These are phyloP conservation scores for Caranx ignobilis DNA, from an alignment of 2,113 vertebrate genomes.

Conservation along the genomic window DNA sequence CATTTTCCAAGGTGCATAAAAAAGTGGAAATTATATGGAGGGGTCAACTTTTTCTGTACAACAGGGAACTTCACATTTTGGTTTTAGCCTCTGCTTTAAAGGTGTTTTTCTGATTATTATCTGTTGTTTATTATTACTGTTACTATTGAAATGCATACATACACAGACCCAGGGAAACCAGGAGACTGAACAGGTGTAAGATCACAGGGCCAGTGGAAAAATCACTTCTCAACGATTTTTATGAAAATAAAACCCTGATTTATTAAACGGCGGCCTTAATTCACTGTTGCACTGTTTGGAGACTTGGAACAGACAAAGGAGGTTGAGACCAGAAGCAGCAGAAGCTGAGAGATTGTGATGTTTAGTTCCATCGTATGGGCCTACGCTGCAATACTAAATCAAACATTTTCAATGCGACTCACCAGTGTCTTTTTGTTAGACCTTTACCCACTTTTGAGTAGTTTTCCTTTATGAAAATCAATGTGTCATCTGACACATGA, in stretches of 20 bases:
- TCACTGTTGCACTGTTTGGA: constrained; percentile 21
- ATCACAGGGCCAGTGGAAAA: not conserved
- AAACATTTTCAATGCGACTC: not conserved
- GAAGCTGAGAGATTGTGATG: not conserved
- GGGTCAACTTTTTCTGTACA: not conserved
- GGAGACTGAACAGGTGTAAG: not conserved
- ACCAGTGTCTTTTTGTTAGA: not conserved
- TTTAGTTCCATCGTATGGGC: not conserved
- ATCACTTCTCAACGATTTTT: not conserved
- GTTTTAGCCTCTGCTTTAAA: not conserved
- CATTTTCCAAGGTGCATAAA: not conserved
- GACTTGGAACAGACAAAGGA: constrained; percentile 52
- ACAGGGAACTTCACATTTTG: not conserved
- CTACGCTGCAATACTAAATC: not conserved
- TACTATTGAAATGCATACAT: not conserved
- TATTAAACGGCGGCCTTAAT: not conserved
- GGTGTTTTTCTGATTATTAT: not conserved
- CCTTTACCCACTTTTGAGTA: too few relatives aligned
- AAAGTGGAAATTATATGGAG: not conserved
- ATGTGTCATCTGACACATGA: not conserved
- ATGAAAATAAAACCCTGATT: not conserved
- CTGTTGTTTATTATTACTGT: too few relatives aligned
- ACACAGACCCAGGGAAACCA: not conserved
- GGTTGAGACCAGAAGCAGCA: constrained; percentile 20
- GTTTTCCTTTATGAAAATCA: not conserved